phyloP scores from a whole-genome alignment of 2,113 vertebrate species.

The Poicephalus meyeri region DNA sequence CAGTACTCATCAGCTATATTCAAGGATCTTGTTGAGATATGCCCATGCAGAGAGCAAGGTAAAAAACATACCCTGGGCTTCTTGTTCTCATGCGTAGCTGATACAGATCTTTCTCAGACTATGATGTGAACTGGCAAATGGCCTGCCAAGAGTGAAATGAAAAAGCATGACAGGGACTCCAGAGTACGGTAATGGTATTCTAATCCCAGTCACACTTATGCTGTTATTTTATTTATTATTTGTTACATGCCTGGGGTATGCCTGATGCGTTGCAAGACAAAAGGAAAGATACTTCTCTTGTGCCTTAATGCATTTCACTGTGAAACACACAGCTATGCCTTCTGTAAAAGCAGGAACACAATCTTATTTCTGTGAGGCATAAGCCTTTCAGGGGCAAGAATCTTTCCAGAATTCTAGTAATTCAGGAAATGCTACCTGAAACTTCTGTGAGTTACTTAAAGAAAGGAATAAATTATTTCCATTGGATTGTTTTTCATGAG shows the following conservation, averaged over 20 bases:
- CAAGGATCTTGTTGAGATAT: not conserved
- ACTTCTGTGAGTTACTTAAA: not conserved
- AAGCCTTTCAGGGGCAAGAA: not conserved
- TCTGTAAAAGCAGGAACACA: not conserved
- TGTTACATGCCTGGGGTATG: not conserved
- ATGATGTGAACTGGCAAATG: constrained; percentile 5
- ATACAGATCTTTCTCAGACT: not conserved
- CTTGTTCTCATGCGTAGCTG: not conserved
- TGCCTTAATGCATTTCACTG: not conserved
- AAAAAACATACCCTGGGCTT: not conserved
- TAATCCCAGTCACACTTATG: not conserved
- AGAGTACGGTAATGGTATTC: not conserved
- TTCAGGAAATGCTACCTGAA: not conserved
- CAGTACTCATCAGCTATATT: not conserved
- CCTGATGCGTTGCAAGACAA: not conserved
- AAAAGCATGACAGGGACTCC: not conserved
- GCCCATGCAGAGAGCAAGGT: not conserved
- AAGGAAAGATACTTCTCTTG: not conserved
- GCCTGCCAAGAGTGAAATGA: not conserved
- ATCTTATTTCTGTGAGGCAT: not conserved
- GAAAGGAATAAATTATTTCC: not conserved
- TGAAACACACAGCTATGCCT: not conserved
- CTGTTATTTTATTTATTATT: constrained; percentile 56
- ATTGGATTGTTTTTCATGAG: not conserved
- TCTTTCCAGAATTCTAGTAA: not conserved